phyloP scores from a whole-genome alignment of 64 coral and sea anemone species.

The Cladopsammia gracilis region DNA sequence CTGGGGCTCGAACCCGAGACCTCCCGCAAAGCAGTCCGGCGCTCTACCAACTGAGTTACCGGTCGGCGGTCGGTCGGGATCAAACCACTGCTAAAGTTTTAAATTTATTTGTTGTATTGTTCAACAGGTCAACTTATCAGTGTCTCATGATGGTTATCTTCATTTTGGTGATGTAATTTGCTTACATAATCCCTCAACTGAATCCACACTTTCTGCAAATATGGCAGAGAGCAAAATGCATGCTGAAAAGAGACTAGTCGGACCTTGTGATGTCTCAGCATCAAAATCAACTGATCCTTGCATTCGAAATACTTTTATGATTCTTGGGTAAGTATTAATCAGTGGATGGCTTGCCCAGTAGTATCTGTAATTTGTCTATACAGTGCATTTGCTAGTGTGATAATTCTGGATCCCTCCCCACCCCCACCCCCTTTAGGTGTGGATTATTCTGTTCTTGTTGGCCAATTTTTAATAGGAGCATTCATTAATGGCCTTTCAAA shows the following conservation, averaged over 20 bases:
- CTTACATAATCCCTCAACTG: conserved; percentile 78
- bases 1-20: too few species aligned
- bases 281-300: conserved; percentile 92
- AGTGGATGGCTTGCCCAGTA: too few species aligned
- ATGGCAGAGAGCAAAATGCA: conserved; percentile 99
- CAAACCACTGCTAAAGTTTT: too few species aligned
- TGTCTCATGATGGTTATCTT: conserved; percentile 95
- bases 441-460: too few species aligned
- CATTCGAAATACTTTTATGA: conserved; percentile 90
- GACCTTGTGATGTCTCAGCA: conserved; percentile 97
- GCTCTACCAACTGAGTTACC: too few species aligned
- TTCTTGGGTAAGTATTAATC: conserved; percentile 68
- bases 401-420: too few species aligned
- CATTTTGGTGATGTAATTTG: conserved; percentile 91
- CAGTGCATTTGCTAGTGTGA: neutral
- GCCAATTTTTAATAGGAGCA: too few species aligned
- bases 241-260: conserved; percentile 81
- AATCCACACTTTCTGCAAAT: conserved; percentile 89
- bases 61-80: too few species aligned
- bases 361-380: too few species aligned
- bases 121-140: conserved; percentile 78
- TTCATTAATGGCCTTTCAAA: too few species aligned
- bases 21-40: too few species aligned
- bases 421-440: too few species aligned
- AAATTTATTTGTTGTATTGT: neutral